phyloP scores from a whole-genome alignment of 2,888 invertebrate species.

The Thysanoteuthis rhombus region DNA sequence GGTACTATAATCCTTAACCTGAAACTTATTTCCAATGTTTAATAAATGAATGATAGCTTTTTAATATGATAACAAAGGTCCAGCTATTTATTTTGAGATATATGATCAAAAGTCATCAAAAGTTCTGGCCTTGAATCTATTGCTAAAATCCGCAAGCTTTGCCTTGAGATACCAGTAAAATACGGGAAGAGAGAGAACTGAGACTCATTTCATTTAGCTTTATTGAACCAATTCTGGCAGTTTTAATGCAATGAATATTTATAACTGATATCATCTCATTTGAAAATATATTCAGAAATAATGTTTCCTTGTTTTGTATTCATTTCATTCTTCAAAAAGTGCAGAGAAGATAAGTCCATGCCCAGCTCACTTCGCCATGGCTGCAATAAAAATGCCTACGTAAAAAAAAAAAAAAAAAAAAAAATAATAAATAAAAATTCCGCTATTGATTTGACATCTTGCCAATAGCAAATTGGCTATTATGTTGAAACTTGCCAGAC shows the following conservation, averaged over 20 bases:
- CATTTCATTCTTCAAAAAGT: not conserved
- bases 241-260: not conserved
- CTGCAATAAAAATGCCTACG: not conserved
- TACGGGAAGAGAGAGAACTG: not conserved
- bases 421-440: too few relatives aligned
- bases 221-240: not conserved
- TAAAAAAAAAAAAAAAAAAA: not conserved
- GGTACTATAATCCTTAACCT: too few relatives aligned
- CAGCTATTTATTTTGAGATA: too few relatives aligned
- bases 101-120: too few relatives aligned
- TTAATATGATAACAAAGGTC: too few relatives aligned
- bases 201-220: not conserved
- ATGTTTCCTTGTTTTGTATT: not conserved
- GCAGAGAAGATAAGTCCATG: not conserved
- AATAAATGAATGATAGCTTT: too few relatives aligned
- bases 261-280: not conserved
- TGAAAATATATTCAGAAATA: not conserved
- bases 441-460: not conserved
- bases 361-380: not conserved
- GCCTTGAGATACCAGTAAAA: too few relatives aligned
- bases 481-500: not conserved
- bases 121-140: too few relatives aligned
- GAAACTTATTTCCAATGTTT: too few relatives aligned
- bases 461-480: slow-evolving; percentile 12
- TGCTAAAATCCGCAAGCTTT: too few relatives aligned